phyloP scores from a whole-genome alignment of 92 coral and sea anemone genomes.

The Zoanthus solanderi region DNA sequence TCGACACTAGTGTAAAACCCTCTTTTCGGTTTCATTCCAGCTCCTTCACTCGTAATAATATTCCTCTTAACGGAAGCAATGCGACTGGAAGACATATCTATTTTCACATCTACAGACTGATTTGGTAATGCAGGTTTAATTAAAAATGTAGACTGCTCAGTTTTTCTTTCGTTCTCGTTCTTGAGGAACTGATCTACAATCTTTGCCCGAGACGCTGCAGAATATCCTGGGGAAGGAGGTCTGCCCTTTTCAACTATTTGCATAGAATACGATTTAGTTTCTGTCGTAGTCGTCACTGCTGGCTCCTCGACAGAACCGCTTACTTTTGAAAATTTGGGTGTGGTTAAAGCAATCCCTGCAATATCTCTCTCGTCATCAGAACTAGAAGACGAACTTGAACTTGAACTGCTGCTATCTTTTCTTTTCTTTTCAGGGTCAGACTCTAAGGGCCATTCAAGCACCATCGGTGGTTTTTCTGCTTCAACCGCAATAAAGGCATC shows the following conservation, averaged over 20 bases:
- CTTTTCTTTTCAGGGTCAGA: conserved; percentile 21
- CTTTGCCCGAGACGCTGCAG: conserved; percentile 37
- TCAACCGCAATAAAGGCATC: conserved; percentile 5
- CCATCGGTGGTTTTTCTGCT: conserved; percentile 12
- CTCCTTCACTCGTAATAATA: neutral
- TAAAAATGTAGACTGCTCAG: neutral
- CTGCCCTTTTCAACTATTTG: neutral
- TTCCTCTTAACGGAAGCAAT: neutral
- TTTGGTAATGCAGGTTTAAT: neutral
- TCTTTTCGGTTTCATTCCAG: conserved; percentile 8
- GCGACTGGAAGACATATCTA: conserved; percentile 1
- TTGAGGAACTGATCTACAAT: conserved; percentile 22
- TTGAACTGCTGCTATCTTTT: neutral
- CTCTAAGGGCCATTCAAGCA: conserved; percentile 10
- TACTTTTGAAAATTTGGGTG: neutral
- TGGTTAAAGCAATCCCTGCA: neutral
- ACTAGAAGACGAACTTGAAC: neutral
- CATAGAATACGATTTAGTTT: conserved; percentile 8
- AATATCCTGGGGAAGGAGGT: conserved; percentile 26
- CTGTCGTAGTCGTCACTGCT: neutral
- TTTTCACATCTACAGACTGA: conserved; percentile 29
- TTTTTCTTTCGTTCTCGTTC: conserved; percentile 3
- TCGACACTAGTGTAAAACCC: conserved; percentile 36
- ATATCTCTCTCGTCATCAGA: conserved; percentile 5
- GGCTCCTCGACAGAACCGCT: conserved; percentile 8